Percentiles rank a stretch among this genome's conserved stretches.
phyloP scores from a whole-genome alignment of 2,888 invertebrate genomes.

The Dilophus febrilis region DNA sequence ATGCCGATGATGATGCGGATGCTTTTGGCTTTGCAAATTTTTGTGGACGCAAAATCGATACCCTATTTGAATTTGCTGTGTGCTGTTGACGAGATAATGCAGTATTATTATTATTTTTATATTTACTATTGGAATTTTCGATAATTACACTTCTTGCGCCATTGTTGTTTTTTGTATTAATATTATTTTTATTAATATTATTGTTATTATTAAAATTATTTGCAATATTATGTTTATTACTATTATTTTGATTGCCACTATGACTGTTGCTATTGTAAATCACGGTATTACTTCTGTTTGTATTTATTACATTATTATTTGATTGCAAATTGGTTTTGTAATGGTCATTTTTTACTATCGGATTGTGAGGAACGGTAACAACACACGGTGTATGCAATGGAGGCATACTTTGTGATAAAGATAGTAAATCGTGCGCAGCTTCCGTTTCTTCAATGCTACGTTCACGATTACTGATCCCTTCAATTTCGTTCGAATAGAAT shows the following conservation, averaged over 20 bases:
- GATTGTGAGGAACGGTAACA: too few species aligned
- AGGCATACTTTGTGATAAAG: constrained; percentile 58
- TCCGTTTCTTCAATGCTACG: constrained; percentile 71
- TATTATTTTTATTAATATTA: not conserved
- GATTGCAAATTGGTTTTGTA: too few species aligned
- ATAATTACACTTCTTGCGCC: constrained; percentile 19
- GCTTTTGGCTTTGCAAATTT: not conserved
- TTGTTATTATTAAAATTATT: constrained; percentile 1
- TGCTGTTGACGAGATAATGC: too few species aligned
- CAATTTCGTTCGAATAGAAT: too few species aligned
- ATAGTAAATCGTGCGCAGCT: constrained; percentile 68
- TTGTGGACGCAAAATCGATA: too few species aligned
- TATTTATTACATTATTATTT: not conserved
- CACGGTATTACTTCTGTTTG: constrained; percentile 10
- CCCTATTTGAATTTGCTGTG: constrained; percentile 11
- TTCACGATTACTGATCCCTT: constrained; percentile 23
- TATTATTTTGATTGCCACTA: constrained; percentile 3
- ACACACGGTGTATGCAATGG: constrained; percentile 55
- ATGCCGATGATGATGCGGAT: not conserved
- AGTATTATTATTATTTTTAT: constrained; percentile 5
- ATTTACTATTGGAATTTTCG: constrained; percentile 18
- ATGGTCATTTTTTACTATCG: constrained; percentile 4
- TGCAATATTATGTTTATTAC: not conserved
- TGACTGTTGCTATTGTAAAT: constrained; percentile 4
- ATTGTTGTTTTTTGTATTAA: not conserved